Evolutionary conservation across 1,140 invertebrate genomes (phyloP).

Genomic region (Thaumetopoea pityocampa): DNA sequence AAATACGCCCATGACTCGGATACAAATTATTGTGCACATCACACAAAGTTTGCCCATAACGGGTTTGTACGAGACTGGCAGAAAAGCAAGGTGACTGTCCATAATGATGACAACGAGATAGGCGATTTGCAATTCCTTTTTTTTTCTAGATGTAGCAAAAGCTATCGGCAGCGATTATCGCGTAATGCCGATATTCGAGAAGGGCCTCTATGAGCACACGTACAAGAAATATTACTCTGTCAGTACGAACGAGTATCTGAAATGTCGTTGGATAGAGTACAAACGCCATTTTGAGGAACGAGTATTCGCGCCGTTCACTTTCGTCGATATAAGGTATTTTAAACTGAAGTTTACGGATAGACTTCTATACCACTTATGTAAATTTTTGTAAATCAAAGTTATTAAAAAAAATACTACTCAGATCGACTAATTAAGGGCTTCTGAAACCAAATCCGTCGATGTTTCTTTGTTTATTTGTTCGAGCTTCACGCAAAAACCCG

Average conservation of each 20-base stretch:
- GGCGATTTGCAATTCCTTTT: neutral
- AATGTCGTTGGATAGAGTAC: conserved; percentile 22
- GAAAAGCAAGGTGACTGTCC: neutral
- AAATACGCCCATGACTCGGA: no score
- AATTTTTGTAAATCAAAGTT: no score
- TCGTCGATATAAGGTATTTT: conserved; percentile 42
- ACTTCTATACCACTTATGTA: no score
- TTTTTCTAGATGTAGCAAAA: conserved; percentile 17
- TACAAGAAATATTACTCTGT: conserved; percentile 24
- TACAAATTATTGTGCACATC: no score
- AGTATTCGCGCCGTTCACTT: conserved; percentile 41
- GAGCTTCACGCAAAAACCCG: no score
- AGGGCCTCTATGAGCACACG: conserved; percentile 15
- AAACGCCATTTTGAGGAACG: conserved; percentile 14
- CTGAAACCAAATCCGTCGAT: no score
- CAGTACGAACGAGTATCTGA: conserved; percentile 13
- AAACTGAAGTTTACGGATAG: no score
- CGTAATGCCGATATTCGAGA: conserved; percentile 21
- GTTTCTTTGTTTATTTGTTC: no score
- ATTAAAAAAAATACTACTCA: no score
- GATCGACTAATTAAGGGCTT: no score
- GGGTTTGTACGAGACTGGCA: neutral
- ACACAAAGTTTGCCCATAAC: no score
- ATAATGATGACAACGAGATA: no score
- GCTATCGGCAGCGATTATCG: conserved; percentile 14